Percentiles rank a stretch among this genome's conserved stretches.
These are phyloP conservation scores for Callospermophilus lateralis DNA, from an alignment of 2,113 vertebrate genomes.

Conservation along the genomic window DNA sequence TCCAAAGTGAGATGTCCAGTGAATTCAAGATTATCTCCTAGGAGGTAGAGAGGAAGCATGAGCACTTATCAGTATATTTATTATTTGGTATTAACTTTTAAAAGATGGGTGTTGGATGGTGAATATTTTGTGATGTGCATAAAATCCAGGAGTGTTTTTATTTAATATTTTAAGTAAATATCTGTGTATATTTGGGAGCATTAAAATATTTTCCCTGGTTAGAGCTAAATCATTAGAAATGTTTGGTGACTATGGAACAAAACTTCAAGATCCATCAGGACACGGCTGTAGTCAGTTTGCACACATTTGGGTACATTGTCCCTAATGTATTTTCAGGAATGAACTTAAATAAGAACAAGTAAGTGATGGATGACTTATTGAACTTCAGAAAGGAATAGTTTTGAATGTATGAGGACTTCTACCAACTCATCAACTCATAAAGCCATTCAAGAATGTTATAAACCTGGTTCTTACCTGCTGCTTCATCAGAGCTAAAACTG, in stretches of 20 bases:
- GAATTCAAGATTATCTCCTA: background rate
- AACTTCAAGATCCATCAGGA: background rate
- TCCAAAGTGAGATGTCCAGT: background rate
- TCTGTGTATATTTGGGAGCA: background rate
- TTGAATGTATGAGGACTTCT: background rate
- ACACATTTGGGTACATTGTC: background rate
- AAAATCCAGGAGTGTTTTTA: background rate
- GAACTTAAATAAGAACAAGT: background rate
- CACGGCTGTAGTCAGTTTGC: fast-evolving
- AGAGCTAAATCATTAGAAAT: background rate
- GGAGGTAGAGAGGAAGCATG: background rate
- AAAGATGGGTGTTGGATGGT: background rate
- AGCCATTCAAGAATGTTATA: background rate
- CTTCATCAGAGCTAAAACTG: background rate
- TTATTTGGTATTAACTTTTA: background rate
- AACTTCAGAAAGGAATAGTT: conserved; percentile 9
- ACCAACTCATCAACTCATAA: background rate
- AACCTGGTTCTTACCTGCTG: background rate
- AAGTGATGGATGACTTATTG: background rate
- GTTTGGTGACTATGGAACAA: background rate
- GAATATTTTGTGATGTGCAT: conserved; percentile 16
- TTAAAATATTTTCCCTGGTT: background rate
- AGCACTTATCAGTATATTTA: background rate
- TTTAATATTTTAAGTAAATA: conserved; percentile 28
- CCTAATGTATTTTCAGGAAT: background rate